These are phyloP conservation scores for Mycetomoellerius zeteki DNA, from an alignment of 1,140 invertebrate genomes.

Conservation along the genomic window DNA sequence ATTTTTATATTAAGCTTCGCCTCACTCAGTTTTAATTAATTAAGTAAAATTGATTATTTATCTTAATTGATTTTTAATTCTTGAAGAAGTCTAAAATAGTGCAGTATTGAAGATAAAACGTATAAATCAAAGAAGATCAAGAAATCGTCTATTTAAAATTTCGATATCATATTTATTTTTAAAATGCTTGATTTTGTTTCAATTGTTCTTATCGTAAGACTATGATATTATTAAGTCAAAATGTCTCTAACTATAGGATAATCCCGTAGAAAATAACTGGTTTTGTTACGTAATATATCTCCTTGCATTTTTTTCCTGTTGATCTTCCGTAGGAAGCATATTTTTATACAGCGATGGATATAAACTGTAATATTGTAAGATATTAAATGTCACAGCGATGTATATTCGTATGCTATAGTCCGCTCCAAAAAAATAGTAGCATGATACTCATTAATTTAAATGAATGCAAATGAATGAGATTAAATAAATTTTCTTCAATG, in stretches of 20 bases:
- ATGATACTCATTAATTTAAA: neutral
- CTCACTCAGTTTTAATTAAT: neutral
- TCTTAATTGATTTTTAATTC: neutral
- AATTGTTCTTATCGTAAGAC: neutral
- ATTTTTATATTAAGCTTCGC: neutral
- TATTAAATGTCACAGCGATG: neutral
- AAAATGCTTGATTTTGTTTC: slow-evolving; percentile 1
- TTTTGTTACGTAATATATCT: slow-evolving; percentile 35
- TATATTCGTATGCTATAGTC: neutral
- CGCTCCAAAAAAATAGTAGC: neutral
- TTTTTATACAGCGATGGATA: slow-evolving; percentile 12
- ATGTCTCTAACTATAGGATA: slow-evolving; percentile 18
- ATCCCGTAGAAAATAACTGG: slow-evolving; percentile 54
- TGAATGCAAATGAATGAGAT: neutral
- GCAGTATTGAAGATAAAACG: neutral
- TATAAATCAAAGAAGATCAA: neutral
- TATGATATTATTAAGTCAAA: slow-evolving; percentile 24
- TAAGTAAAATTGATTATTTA: neutral
- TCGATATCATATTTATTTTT: neutral
- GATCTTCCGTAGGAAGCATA: slow-evolving; percentile 19
- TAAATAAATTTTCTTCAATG: neutral
- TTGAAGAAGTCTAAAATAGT: neutral
- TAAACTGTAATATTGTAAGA: slow-evolving; percentile 14
- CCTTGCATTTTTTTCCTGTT: slow-evolving; percentile 21
- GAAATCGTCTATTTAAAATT: neutral